Evolutionary conservation across 2,888 invertebrate species (phyloP).

Genomic region (Sympetrum striolatum): DNA sequence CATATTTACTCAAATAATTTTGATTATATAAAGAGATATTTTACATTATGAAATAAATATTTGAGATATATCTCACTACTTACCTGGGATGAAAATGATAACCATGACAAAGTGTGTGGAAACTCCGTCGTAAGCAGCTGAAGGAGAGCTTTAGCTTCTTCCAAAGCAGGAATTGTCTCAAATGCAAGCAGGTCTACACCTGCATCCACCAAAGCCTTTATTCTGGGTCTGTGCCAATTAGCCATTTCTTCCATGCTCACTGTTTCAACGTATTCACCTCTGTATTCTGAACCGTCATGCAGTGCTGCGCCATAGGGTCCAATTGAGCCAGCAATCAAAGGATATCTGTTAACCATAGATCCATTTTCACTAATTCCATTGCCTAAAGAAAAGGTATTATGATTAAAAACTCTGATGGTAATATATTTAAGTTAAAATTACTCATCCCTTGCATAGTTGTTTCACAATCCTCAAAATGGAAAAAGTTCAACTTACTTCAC

Average conservation of each 20-base stretch:
- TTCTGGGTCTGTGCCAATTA: conserved; percentile 85
- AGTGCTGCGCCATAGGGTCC: conserved; percentile 93
- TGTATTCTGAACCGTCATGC: conserved; percentile 92
- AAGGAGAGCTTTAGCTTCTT: conserved; percentile 83
- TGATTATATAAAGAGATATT: too few relatives aligned
- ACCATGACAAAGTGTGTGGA: conserved; percentile 82
- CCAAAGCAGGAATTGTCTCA: conserved; percentile 88
- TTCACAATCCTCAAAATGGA: too few relatives aligned
- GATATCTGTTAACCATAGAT: background rate
- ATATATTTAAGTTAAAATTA: too few relatives aligned
- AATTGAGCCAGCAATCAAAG: conserved; percentile 83
- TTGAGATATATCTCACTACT: conserved; percentile 48
- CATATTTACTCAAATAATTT: too few relatives aligned
- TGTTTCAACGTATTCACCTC: conserved; percentile 78
- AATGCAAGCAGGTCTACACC: conserved; percentile 87
- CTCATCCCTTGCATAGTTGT: too few relatives aligned
- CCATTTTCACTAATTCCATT: background rate
- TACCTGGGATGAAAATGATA: conserved; percentile 87
- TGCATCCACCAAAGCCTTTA: conserved; percentile 77
- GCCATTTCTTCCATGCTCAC: conserved; percentile 72
- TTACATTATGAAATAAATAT: too few relatives aligned
- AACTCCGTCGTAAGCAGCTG: conserved; percentile 77
- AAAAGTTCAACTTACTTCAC: too few relatives aligned
- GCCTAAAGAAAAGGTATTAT: too few relatives aligned
- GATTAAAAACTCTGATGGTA: too few relatives aligned